These are phyloP conservation scores for Sebastolobus altivelis DNA, from an alignment of 2,797 vertebrate species.

Conservation along the genomic window DNA sequence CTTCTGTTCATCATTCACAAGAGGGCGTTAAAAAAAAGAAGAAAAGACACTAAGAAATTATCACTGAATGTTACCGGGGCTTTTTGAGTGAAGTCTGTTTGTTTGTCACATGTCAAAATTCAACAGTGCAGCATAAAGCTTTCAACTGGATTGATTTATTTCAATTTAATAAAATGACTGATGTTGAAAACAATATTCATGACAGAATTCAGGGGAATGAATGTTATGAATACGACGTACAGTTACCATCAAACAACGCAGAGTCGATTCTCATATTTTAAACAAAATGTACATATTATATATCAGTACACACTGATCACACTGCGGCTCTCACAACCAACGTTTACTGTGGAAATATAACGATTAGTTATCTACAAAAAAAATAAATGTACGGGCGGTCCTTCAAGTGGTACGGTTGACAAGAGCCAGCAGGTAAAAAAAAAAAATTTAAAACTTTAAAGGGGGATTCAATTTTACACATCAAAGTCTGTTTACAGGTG, in stretches of 20 bases:
- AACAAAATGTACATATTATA: conserved; percentile 45
- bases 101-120: conserved; percentile 38
- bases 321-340: conserved; percentile 15
- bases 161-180: conserved; percentile 30
- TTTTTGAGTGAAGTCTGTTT: conserved; percentile 23
- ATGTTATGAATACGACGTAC: conserved; percentile 16
- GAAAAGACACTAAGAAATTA: not conserved
- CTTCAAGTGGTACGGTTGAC: not conserved
- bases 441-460: not conserved
- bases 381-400: not conserved
- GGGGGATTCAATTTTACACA: not conserved
- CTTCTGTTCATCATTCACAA: conserved; percentile 4
- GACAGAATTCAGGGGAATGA: conserved; percentile 7
- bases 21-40: not conserved
- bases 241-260: not conserved
- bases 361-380: conserved; percentile 21
- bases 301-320: conserved; percentile 38
- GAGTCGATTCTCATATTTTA: conserved; percentile 5
- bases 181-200: not conserved
- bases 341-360: conserved; percentile 23
- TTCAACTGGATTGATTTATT: conserved; percentile 24
- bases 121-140: conserved; percentile 43
- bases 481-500: not conserved
- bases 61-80: not conserved
- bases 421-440: conserved; percentile 19